phyloP scores from a whole-genome alignment of 2,797 vertebrate genomes.

The Margarornis squamiger region DNA sequence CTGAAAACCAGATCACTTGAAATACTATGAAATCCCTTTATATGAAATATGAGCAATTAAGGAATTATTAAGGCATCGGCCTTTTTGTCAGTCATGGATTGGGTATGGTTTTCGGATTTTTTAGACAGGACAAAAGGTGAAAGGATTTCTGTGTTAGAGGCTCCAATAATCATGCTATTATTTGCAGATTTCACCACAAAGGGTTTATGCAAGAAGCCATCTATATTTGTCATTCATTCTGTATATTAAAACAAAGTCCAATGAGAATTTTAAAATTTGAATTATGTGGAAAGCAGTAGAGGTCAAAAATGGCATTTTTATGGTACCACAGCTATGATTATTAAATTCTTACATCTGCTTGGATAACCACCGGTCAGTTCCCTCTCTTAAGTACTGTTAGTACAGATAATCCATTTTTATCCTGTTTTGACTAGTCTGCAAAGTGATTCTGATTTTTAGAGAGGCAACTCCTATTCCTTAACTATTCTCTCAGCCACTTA shows the following conservation, averaged over 20 bases:
- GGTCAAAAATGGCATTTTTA: background rate
- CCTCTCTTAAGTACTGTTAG: background rate
- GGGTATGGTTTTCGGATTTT: fast-evolving
- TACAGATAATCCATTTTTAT: background rate
- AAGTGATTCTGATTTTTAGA: background rate
- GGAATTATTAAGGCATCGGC: background rate
- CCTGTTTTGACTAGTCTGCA: background rate
- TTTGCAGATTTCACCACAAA: background rate
- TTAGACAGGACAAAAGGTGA: background rate
- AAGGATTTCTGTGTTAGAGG: background rate
- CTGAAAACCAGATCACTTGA: background rate
- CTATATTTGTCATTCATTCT: background rate
- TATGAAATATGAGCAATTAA: background rate
- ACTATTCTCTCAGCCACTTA: background rate
- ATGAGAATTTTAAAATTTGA: background rate
- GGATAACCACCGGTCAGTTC: background rate
- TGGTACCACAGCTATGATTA: background rate
- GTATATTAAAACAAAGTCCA: background rate
- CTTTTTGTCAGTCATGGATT: background rate
- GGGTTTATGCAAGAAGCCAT: background rate
- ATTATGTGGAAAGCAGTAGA: background rate
- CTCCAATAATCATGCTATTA: background rate
- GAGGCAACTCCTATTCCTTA: background rate
- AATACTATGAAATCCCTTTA: background rate
- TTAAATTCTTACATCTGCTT: background rate